Percentiles rank a stretch among this genome's conserved stretches.
Conservation (phyloP, 2,797 vertebrate genomes). For the Sebastiscus albofasciatus region DNA sequence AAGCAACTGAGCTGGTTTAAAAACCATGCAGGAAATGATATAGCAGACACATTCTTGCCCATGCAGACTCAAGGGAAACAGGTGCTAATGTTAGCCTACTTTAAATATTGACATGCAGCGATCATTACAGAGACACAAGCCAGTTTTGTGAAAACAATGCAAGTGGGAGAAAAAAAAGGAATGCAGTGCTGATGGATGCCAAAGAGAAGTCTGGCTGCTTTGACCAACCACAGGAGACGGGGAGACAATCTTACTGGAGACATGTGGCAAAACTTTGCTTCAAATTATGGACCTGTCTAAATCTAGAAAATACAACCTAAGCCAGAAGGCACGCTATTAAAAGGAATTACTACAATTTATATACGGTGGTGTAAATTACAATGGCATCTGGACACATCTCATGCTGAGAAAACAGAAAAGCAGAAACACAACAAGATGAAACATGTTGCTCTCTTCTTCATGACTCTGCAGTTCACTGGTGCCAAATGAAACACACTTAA, state of each 20-base stretch:
- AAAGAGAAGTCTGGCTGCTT: conserved; percentile 24
- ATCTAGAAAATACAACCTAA: neutral
- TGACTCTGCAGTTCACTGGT: neutral
- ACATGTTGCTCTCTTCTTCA: conserved; percentile 20
- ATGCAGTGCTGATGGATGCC: conserved; percentile 39
- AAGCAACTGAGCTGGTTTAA: conserved; percentile 18
- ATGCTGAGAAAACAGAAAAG: neutral
- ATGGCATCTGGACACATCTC: neutral
- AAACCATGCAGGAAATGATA: conserved; percentile 57
- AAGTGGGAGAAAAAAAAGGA: conserved; percentile 14
- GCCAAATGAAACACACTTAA: neutral
- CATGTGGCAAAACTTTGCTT: conserved; percentile 6
- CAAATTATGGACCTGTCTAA: neutral
- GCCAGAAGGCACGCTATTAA: neutral
- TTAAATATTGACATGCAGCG: neutral
- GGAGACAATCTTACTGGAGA: neutral
- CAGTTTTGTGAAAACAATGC: conserved; percentile 19
- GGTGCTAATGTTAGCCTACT: neutral
- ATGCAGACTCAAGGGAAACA: neutral
- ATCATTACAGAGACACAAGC: neutral
- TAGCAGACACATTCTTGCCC: neutral
- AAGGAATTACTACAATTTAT: neutral
- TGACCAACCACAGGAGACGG: conserved; percentile 4
- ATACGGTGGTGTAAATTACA: neutral
- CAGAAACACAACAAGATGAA: conserved; percentile 15